A percentile compares a stretch with the other conserved stretches of the same genome.
These are phyloP conservation scores for Arizona elegans DNA, from an alignment of 2,113 vertebrate species.

Conservation along the genomic window DNA sequence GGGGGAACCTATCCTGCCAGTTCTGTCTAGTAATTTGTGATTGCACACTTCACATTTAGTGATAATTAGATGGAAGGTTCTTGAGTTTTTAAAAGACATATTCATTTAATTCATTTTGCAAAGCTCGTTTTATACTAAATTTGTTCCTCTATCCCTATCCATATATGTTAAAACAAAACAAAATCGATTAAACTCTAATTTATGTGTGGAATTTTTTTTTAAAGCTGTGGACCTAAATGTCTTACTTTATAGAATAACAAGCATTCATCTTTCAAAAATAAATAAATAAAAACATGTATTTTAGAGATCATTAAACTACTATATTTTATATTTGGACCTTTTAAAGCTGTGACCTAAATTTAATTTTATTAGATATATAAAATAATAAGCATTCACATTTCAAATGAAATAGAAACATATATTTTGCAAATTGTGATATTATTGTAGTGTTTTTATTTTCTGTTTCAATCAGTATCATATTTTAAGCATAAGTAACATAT, in stretches of 20 bases:
- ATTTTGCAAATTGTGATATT: constrained; percentile 34
- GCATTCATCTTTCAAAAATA: fast-evolving
- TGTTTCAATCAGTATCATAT: background rate
- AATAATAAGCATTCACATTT: fast-evolving
- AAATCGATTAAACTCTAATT: background rate
- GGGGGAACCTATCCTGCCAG: constrained; percentile 34
- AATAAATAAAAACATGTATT: constrained; percentile 48
- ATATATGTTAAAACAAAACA: background rate
- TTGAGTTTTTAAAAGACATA: constrained; percentile 25
- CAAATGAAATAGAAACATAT: constrained; percentile 31
- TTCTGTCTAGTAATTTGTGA: constrained; percentile 65
- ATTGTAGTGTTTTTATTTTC: background rate
- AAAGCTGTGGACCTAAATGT: background rate
- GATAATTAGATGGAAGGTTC: constrained; percentile 55
- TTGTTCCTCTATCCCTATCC: background rate
- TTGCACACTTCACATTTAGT: constrained; percentile 49
- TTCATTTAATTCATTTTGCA: constrained; percentile 37
- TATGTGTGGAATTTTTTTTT: constrained; percentile 17
- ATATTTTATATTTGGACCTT: constrained; percentile 2
- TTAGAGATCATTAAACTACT: constrained; percentile 28
- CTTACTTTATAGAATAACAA: background rate
- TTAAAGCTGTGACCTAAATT: background rate
- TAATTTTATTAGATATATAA: background rate
- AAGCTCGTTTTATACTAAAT: constrained; percentile 35
- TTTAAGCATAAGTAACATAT: background rate